Evolutionary conservation across 2,797 vertebrate genomes (phyloP).

Genomic region (Hafferia zeledoni): DNA sequence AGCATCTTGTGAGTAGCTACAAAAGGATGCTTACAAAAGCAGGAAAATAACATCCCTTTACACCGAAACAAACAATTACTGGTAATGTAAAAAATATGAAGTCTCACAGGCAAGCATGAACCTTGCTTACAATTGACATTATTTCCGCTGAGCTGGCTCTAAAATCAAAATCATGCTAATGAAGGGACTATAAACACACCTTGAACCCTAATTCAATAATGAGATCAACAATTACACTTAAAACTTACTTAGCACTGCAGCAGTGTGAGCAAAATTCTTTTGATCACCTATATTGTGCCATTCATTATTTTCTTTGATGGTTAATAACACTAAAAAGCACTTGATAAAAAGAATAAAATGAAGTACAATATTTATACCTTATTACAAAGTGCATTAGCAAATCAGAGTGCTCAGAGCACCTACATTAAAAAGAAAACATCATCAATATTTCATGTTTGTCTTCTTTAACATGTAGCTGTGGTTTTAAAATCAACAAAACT

Average conservation of each 20-base stretch:
- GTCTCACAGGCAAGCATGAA: constrained; percentile 17
- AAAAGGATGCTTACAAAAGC: constrained; percentile 30
- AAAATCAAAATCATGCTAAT: constrained; percentile 18
- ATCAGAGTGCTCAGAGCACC: background rate
- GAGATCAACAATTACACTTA: constrained; percentile 56
- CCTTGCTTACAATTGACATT: background rate
- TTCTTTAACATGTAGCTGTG: background rate
- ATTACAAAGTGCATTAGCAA: constrained; percentile 42
- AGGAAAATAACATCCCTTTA: constrained; percentile 8
- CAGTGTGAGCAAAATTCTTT: constrained; percentile 17
- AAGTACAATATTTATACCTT: constrained; percentile 49
- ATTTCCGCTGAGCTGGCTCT: constrained; percentile 38
- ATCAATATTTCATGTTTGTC: constrained; percentile 46
- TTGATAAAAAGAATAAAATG: constrained; percentile 25
- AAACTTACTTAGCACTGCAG: constrained; percentile 52
- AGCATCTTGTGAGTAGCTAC: constrained; percentile 35
- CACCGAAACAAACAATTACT: constrained; percentile 42
- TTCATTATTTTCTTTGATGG: constrained; percentile 62
- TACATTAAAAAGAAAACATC: constrained; percentile 40
- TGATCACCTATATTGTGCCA: constrained; percentile 37
- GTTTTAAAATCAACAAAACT: constrained; percentile 25
- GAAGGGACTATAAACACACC: constrained; percentile 14
- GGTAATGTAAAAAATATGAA: background rate
- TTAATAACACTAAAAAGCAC: constrained; percentile 30
- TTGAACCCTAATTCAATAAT: constrained; percentile 54